Base-by-base conservation (phyloP, 2,888 invertebrate species). In the Eilema griseolum region DNA sequence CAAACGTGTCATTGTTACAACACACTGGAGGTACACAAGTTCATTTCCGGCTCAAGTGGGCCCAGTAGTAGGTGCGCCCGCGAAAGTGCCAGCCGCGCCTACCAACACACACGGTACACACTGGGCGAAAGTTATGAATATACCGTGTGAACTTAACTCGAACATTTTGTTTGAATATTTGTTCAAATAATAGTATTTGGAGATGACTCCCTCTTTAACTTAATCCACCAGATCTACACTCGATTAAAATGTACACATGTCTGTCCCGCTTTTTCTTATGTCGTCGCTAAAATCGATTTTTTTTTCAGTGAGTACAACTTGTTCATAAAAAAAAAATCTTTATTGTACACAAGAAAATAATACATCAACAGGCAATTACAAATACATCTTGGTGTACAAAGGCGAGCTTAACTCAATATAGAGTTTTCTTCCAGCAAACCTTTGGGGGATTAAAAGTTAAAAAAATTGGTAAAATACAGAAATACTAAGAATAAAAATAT, bases 81-180 rank as follows among this genome's bases (percentile, higher is more conserved):
- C 76, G 83, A 83, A 83, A 83, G 83, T 83, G 79, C 70, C 69
- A 66, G 73, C 83, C 81, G 73, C 80, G 63, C 84, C 84, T 75
- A 70, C 52, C 61, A 65, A 24, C 66, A 74, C 68, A 66, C 33
- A 37, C 33, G 33, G 11, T 0, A 1, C 73, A 62, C 80, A 84
- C 83, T 57, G 63, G 65, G 31, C 46, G 77, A 78, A 61, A 77
- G 28, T 72, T 66, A 69, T 52, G 41, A 72, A 65, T 24, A 3
- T 41, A 65, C 37, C 23, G 41, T 62, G 41, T 66, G 61, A 61
- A 28, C 4, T 26, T 59, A 10, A 8, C 20, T n/a, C 52, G 8
- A 52, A 52, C 52, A 52, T 52, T 52, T 52, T 52, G 52, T 52
- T 52, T 52, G 52, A 2, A 10, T 52, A 52, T 52, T 20, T 28